Evolutionary conservation across 2,797 vertebrate species (phyloP).

Genomic region (Liparis tanakae): DNA sequence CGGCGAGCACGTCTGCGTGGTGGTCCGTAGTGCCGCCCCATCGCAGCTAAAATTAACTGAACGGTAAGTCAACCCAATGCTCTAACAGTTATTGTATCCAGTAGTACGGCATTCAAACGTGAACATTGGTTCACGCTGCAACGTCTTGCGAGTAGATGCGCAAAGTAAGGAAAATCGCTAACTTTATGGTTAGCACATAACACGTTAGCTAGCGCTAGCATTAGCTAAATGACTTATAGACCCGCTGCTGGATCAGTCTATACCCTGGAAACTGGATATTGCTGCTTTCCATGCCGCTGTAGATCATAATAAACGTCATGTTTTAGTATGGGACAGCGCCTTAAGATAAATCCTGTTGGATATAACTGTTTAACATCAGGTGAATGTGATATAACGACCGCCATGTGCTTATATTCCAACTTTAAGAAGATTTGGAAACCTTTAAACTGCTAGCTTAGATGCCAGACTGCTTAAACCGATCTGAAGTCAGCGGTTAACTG

Average conservation of each 20-base stretch:
- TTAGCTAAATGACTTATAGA: slow-evolving; percentile 45
- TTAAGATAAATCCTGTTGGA: accelerated
- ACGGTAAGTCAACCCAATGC: slow-evolving; percentile 49
- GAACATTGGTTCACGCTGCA: background rate
- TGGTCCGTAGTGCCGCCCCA: slow-evolving; percentile 19
- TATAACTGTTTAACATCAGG: background rate
- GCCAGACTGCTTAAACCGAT: slow-evolving; percentile 26
- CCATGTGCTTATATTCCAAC: slow-evolving; percentile 36
- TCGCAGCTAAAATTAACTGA: slow-evolving; percentile 34
- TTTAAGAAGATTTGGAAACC: slow-evolving; percentile 1
- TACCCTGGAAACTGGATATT: slow-evolving; percentile 37
- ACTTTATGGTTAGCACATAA: slow-evolving; percentile 59
- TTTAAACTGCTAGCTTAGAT: slow-evolving; percentile 38
- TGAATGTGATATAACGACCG: background rate
- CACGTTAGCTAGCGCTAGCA: slow-evolving; percentile 68
- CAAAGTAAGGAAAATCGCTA: slow-evolving; percentile 14
- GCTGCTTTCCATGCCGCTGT: background rate
- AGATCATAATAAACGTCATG: accelerated
- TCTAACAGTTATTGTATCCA: background rate
- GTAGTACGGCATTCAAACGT: accelerated
- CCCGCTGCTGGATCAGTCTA: slow-evolving; percentile 55
- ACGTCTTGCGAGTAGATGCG: background rate
- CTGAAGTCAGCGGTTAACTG: slow-evolving; percentile 33
- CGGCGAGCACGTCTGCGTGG: slow-evolving; percentile 36
- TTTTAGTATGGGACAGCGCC: background rate